A percentile compares a stretch with the other conserved stretches of the same genome.
Evolutionary conservation across 2,797 vertebrate genomes (phyloP).

Genomic region (Holocentrus rufus): DNA sequence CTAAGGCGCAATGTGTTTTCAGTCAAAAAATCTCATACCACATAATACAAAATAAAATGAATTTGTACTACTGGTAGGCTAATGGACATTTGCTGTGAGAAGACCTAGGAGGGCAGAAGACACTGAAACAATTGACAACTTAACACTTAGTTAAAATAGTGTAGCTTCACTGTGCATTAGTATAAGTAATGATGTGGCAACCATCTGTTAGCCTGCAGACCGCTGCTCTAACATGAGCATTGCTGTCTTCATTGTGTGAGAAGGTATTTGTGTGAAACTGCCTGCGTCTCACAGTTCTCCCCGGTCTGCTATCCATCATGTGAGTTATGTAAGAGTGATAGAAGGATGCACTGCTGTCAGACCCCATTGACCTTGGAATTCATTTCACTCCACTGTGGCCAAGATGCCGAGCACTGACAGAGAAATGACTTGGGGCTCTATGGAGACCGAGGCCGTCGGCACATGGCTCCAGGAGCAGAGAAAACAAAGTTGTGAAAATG

Average conservation of each 20-base stretch:
- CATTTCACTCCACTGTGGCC: slow-evolving; percentile 30
- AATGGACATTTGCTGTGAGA: background rate
- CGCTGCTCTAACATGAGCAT: slow-evolving; percentile 12
- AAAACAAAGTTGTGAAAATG: slow-evolving; percentile 8
- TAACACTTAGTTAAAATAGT: slow-evolving; percentile 27
- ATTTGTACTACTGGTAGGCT: background rate
- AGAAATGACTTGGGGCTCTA: slow-evolving; percentile 10
- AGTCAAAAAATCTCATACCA: too few relatives aligned
- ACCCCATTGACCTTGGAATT: slow-evolving; percentile 29
- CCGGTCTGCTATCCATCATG: slow-evolving; percentile 62
- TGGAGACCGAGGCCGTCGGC: slow-evolving; percentile 11
- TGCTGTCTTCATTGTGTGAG: slow-evolving; percentile 35
- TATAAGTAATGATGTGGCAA: slow-evolving; percentile 39
- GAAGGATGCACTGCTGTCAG: slow-evolving; percentile 45
- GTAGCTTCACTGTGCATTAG: slow-evolving; percentile 17
- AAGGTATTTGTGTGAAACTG: slow-evolving; percentile 61
- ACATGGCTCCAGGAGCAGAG: slow-evolving; percentile 5
- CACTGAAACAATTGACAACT: slow-evolving; percentile 33
- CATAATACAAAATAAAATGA: background rate
- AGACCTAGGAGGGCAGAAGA: background rate
- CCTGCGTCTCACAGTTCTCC: slow-evolving; percentile 42
- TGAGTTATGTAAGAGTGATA: slow-evolving; percentile 55
- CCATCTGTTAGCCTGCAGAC: slow-evolving; percentile 57
- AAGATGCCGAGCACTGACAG: slow-evolving; percentile 34
- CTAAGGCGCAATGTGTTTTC: background rate